Percentiles rank a stretch among this genome's conserved stretches.
Conservation (phyloP, 2,797 vertebrate genomes). For the Sciurus vulgaris region DNA sequence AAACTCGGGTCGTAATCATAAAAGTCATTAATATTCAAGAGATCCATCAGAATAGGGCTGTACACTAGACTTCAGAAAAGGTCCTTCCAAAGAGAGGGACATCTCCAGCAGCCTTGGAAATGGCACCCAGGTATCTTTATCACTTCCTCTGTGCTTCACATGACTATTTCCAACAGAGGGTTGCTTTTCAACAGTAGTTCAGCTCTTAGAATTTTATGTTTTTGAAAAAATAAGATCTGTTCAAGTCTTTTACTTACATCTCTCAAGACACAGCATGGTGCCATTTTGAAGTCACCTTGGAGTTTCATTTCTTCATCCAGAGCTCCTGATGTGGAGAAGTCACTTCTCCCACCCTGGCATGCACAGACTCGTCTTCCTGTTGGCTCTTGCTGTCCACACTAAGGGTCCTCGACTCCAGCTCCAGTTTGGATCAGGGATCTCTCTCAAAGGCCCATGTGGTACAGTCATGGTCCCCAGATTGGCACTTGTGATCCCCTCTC, state of each 20-base stretch:
- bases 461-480: no score
- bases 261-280: neutral
- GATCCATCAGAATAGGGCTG: neutral
- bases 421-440: no score
- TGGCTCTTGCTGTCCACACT: neutral
- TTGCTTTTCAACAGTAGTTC: neutral
- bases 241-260: neutral
- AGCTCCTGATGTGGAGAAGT: neutral
- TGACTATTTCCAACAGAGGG: neutral
- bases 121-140: neutral
- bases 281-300: neutral
- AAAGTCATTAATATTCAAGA: slow-evolving; percentile 16
- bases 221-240: neutral
- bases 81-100: neutral
- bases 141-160: neutral
- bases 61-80: neutral
- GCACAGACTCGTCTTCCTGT: neutral
- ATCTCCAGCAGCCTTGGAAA: neutral
- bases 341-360: neutral
- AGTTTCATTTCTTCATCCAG: neutral
- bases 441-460: no score
- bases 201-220: neutral
- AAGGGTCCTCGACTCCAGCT: neutral
- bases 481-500: neutral
- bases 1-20: neutral